Percentiles rank a stretch among this genome's conserved stretches.
Evolutionary conservation across 2,888 invertebrate species (phyloP).

Genomic region (Eupithecia subfuscata): DNA sequence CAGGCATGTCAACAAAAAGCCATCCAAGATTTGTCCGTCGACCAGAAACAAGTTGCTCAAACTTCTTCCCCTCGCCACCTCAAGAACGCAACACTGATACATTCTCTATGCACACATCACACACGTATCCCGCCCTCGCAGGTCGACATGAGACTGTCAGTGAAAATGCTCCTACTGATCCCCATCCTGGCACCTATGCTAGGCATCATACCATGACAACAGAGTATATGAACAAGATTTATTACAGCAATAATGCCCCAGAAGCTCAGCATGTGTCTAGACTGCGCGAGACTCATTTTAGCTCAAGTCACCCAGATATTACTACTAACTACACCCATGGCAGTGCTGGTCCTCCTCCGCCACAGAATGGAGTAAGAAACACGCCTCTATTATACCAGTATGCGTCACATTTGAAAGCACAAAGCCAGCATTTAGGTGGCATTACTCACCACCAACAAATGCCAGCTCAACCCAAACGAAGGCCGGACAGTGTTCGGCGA

Average conservation of each 20-base stretch:
- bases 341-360: conserved; percentile 59
- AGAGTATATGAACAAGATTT: conserved; percentile 78
- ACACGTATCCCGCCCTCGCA: conserved; percentile 75
- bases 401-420: conserved; percentile 79
- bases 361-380: conserved; percentile 67
- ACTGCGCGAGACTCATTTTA: conserved; percentile 78
- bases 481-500: conserved; percentile 69
- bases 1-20: conserved; percentile 75
- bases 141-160: conserved; percentile 63
- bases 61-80: conserved; percentile 79
- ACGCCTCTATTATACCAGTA: conserved; percentile 79
- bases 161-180: conserved; percentile 68
- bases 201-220: conserved; percentile 77
- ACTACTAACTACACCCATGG: conserved; percentile 72
- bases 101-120: conserved; percentile 78
- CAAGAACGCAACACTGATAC: conserved; percentile 76
- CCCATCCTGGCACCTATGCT: conserved; percentile 62
- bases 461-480: conserved; percentile 66
- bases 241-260: conserved; percentile 65
- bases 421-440: conserved; percentile 75
- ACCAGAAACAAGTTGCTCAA: conserved; percentile 77
- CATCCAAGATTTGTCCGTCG: conserved; percentile 83
- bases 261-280: conserved; percentile 75
- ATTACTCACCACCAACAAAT: conserved; percentile 71
- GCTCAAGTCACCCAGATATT: conserved; percentile 81